Conservation (phyloP, 2,888 invertebrate species). For the Cephus pulcher region DNA sequence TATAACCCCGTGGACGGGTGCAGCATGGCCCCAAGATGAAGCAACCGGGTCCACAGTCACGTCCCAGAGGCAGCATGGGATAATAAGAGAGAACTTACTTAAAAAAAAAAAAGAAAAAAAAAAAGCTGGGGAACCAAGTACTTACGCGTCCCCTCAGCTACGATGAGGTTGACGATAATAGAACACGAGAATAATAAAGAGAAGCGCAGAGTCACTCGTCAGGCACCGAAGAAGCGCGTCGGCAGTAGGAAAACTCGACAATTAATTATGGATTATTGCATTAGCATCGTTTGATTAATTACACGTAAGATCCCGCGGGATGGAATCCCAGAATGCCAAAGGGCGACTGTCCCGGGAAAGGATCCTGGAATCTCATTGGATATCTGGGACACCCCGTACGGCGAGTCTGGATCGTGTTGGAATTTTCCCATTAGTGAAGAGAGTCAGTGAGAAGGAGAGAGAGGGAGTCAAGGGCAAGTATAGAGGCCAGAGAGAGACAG, state of each 20-base stretch:
- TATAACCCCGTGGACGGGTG: background rate
- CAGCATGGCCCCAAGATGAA: background rate
- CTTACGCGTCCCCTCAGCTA: background rate
- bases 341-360: background rate
- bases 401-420: slow-evolving; percentile 34
- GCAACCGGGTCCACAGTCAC: background rate
- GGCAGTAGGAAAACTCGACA: slow-evolving; percentile 27
- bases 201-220: slow-evolving; percentile 20
- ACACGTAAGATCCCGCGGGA: background rate
- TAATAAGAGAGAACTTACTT: background rate
- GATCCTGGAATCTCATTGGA: slow-evolving; percentile 33
- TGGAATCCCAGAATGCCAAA: background rate
- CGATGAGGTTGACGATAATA: background rate
- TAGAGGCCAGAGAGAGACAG: background rate
- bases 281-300: slow-evolving; percentile 44
- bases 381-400: slow-evolving; percentile 29
- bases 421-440: slow-evolving; percentile 33
- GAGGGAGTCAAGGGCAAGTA: no score
- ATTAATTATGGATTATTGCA: slow-evolving; percentile 35
- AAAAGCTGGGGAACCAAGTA: background rate
- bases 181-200: background rate
- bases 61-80: background rate
- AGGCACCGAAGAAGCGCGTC: background rate
- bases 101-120: background rate
- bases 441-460: background rate